Evolutionary conservation across 2,113 vertebrate genomes (phyloP), one percentile per base, ranked within the genome.

Genomic region (Piaya cayana): DNA sequence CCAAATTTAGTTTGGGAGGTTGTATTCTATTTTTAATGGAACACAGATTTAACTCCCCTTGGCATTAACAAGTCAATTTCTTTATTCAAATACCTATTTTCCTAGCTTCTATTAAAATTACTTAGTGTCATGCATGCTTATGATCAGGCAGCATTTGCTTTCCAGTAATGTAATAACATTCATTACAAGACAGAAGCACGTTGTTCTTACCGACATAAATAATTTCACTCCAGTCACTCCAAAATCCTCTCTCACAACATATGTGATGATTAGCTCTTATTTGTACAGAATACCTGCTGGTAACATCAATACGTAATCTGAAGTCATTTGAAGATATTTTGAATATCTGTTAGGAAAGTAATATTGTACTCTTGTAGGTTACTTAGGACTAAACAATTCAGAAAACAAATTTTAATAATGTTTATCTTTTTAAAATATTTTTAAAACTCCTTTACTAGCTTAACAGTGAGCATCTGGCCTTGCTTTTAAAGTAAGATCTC

Each of bases 211-310:
- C 98, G 5, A 96, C 78, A 2, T 58, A 53, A 19, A 95, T 4
- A 12, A 32, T 58, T 8, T 68, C 82, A 32, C 93, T 98, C 98
- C 98, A 98, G 43, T 92, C 81, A 12, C 98, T 97, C 97, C 97
- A 98, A 16, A 86, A 4, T 0, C 97, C 96, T 1, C 7, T 15
- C 0, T 1, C 2, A 16, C 92, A 47, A 32, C 96, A 98, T 3
- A 29, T 2, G 11, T 43, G 23, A 32, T 83, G 93, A 42, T 97
- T 89, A 14, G 98, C 98, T 82, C 97, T 92, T 29, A 98, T 68
- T 63, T 95, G 86, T 5, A 98, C 0, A 32, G 90, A 95, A 22
- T 98, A 97, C 8, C 79, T 86, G 50, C 86, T 94, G 43, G 81
- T 45, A 19, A 2, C 77, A 27, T 97, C 95, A 3, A 82, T 12